Percentiles rank a stretch among this genome's conserved stretches.
Conservation (phyloP, 1,140 invertebrate species). For the Elymnias hypermnestra region DNA sequence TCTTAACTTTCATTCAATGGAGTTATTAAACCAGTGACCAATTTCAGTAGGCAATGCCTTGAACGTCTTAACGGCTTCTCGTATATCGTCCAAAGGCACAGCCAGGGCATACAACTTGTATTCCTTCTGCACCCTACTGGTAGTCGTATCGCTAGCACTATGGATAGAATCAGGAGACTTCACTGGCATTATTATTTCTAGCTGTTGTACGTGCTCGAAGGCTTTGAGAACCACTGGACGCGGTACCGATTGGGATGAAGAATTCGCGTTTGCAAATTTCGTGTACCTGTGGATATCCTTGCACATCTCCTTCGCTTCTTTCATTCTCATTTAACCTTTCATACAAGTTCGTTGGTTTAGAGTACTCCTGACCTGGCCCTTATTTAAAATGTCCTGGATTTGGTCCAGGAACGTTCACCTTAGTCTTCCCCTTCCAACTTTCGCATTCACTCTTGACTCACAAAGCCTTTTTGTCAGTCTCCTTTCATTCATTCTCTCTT, state of each 20-base stretch:
- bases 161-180: slow-evolving; percentile 40
- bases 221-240: slow-evolving; percentile 92
- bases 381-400: too few species aligned
- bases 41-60: slow-evolving; percentile 87
- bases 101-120: slow-evolving; percentile 87
- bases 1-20: slow-evolving; percentile 71
- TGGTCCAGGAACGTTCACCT: too few species aligned
- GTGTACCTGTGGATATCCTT: too few species aligned
- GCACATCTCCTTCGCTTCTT: too few species aligned
- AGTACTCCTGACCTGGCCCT: too few species aligned
- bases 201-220: slow-evolving; percentile 89
- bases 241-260: slow-evolving; percentile 85
- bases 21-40: slow-evolving; percentile 86
- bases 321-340: too few species aligned
- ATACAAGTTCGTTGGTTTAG: too few species aligned
- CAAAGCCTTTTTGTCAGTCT: too few species aligned
- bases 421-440: too few species aligned
- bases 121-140: slow-evolving; percentile 84
- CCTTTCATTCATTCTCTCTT: too few species aligned
- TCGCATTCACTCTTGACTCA: too few species aligned
- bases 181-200: slow-evolving; percentile 85
- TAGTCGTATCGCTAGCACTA: slow-evolving; percentile 32
- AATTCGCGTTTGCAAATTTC: slow-evolving; percentile 86
- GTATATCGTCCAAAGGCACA: slow-evolving; percentile 85
- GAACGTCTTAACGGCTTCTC: slow-evolving; percentile 83